phyloP scores from a whole-genome alignment of 2,888 invertebrate genomes.

The Oligia latruncula region DNA sequence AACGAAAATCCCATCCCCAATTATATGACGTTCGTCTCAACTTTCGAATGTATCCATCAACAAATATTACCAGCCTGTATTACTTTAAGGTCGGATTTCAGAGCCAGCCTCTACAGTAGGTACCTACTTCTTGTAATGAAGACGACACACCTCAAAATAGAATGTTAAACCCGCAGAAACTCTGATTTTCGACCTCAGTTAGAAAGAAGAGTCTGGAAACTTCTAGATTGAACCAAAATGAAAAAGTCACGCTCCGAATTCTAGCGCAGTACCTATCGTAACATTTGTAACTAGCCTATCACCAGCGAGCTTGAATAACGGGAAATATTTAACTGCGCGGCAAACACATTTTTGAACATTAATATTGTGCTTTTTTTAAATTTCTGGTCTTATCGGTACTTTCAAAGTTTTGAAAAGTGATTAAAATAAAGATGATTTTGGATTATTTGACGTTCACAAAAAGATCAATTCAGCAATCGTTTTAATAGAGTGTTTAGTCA shows the following conservation, averaged over 20 bases:
- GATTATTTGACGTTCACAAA: neutral
- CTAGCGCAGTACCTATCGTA: constrained; percentile 11
- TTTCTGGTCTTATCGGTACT: neutral
- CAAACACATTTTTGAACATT: neutral
- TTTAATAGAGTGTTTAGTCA: neutral
- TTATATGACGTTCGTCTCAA: too few species aligned
- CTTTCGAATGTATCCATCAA: too few species aligned
- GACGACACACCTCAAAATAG: neutral
- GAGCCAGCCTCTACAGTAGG: too few species aligned
- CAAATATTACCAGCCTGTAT: too few species aligned
- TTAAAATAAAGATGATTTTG: neutral
- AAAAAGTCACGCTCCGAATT: constrained; percentile 27
- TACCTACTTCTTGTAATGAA: neutral
- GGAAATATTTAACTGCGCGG: neutral
- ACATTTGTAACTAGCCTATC: constrained; percentile 31
- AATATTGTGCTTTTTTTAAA: neutral
- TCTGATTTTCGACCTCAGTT: neutral
- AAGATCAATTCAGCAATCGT: neutral
- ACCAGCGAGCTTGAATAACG: constrained; percentile 19
- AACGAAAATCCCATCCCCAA: too few species aligned
- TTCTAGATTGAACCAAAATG: constrained; percentile 21
- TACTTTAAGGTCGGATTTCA: too few species aligned
- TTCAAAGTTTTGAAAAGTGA: neutral
- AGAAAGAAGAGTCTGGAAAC: constrained; percentile 12
- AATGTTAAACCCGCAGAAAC: neutral